A percentile compares a stretch with the other conserved stretches of the same genome.
Conservation (phyloP, 2,797 vertebrate genomes). For the Enteromius thamalakanensis region DNA sequence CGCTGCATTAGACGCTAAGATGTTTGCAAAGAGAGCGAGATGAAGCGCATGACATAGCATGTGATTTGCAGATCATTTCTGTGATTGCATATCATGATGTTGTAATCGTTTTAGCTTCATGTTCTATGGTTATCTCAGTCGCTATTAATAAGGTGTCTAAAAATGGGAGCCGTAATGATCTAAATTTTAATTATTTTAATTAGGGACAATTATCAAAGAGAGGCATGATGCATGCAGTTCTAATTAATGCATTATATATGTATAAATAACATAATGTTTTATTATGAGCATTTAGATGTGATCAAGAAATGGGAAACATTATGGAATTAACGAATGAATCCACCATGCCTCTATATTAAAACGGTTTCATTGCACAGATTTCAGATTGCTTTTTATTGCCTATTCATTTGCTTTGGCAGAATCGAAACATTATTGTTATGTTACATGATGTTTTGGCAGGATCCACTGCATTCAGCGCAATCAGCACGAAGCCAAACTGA, state of each 20-base stretch:
- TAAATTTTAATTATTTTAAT: slow-evolving; percentile 45
- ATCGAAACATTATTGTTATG: not conserved
- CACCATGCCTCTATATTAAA: not conserved
- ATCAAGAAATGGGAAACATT: not conserved
- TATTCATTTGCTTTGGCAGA: slow-evolving; percentile 3
- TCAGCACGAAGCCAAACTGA: not conserved
- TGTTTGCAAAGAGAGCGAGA: slow-evolving; percentile 56
- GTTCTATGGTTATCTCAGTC: not conserved
- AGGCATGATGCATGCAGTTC: slow-evolving; percentile 13
- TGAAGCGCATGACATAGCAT: slow-evolving; percentile 48
- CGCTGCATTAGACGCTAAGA: slow-evolving; percentile 65
- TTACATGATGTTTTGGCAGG: not conserved
- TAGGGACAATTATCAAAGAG: slow-evolving; percentile 37
- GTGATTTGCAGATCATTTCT: slow-evolving; percentile 47
- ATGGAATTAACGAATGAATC: not conserved
- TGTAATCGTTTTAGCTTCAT: slow-evolving; percentile 28
- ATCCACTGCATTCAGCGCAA: not conserved
- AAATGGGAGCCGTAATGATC: slow-evolving; percentile 41
- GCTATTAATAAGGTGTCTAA: slow-evolving; percentile 18
- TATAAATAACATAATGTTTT: not conserved
- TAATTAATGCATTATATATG: slow-evolving; percentile 9
- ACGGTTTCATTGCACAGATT: not conserved
- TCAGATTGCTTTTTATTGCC: not conserved
- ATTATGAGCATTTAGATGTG: not conserved
- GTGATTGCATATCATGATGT: slow-evolving; percentile 36